A percentile compares a stretch with the other conserved stretches of the same genome.
Evolutionary conservation across 1,140 invertebrate species (phyloP).

Genomic region (Drosophila mauritiana): DNA sequence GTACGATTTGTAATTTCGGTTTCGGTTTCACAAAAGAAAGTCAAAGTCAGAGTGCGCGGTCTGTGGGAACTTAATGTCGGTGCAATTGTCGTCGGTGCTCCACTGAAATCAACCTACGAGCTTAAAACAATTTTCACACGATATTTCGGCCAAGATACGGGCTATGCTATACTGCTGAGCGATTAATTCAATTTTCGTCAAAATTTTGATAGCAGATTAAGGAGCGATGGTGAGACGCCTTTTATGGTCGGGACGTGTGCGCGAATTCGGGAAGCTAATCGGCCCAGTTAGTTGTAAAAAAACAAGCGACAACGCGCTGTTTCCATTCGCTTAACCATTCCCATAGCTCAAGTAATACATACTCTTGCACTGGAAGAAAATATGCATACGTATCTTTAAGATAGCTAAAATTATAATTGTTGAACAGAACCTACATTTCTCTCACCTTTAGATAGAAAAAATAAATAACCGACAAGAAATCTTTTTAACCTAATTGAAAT

Average conservation of each 20-base stretch:
- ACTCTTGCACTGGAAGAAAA: neutral
- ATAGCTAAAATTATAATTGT: too few relatives aligned
- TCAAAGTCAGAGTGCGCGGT: slow-evolving; percentile 24
- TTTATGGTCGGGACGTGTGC: slow-evolving; percentile 75
- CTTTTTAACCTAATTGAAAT: too few relatives aligned
- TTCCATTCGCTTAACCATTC: slow-evolving; percentile 40
- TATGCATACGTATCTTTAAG: neutral
- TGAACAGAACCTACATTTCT: neutral
- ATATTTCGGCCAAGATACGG: slow-evolving; percentile 67
- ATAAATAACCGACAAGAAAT: too few relatives aligned
- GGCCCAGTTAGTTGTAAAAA: slow-evolving; percentile 52
- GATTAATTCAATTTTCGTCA: slow-evolving; percentile 72
- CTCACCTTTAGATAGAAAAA: too few relatives aligned
- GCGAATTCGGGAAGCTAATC: slow-evolving; percentile 81
- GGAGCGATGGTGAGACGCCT: slow-evolving; percentile 44
- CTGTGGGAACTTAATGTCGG: slow-evolving; percentile 51
- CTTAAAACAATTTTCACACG: slow-evolving; percentile 62
- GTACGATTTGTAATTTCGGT: slow-evolving; percentile 45
- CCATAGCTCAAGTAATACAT: slow-evolving; percentile 9
- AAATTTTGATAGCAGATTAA: slow-evolving; percentile 77
- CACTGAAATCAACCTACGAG: slow-evolving; percentile 22
- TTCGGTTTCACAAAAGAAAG: slow-evolving; percentile 65
- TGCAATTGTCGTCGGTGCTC: slow-evolving; percentile 22
- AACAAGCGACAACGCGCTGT: slow-evolving; percentile 36
- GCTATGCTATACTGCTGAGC: slow-evolving; percentile 11